phyloP scores from a whole-genome alignment of 2,113 vertebrate species.

The Clupea harengus region DNA sequence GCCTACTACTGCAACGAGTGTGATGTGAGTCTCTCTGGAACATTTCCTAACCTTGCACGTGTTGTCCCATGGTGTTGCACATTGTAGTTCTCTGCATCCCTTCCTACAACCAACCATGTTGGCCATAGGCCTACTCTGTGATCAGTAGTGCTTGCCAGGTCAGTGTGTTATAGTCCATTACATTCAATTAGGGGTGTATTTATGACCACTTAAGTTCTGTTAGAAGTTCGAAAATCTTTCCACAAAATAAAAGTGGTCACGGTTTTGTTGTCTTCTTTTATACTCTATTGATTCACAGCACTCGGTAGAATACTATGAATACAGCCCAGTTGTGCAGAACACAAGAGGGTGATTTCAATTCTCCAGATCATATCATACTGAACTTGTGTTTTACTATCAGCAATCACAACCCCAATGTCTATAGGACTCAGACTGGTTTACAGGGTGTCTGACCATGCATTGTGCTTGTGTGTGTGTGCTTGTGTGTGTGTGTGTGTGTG shows the following conservation, averaged over 20 bases:
- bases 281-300: too few species aligned
- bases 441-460: not conserved
- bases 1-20: constrained; percentile 94
- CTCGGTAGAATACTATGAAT: too few species aligned
- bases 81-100: too few species aligned
- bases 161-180: too few species aligned
- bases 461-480: not conserved
- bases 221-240: too few species aligned
- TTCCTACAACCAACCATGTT: not conserved
- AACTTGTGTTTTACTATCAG: not conserved
- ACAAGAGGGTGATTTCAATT: not conserved
- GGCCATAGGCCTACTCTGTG: too few species aligned
- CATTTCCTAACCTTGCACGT: not conserved
- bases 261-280: too few species aligned
- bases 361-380: not conserved
- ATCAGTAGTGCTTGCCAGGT: too few species aligned
- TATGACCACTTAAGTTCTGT: too few species aligned
- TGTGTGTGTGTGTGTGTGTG: not conserved
- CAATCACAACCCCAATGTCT: not conserved
- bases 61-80: not conserved
- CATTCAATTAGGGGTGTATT: too few species aligned
- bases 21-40: constrained; percentile 72
- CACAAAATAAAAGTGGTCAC: too few species aligned
- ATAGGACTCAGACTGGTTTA: not conserved
- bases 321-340: not conserved